Percentiles rank a stretch among this genome's conserved stretches.
These are phyloP conservation scores for Harpalus rubripes DNA, from an alignment of 2,888 invertebrate species.

Conservation along the genomic window DNA sequence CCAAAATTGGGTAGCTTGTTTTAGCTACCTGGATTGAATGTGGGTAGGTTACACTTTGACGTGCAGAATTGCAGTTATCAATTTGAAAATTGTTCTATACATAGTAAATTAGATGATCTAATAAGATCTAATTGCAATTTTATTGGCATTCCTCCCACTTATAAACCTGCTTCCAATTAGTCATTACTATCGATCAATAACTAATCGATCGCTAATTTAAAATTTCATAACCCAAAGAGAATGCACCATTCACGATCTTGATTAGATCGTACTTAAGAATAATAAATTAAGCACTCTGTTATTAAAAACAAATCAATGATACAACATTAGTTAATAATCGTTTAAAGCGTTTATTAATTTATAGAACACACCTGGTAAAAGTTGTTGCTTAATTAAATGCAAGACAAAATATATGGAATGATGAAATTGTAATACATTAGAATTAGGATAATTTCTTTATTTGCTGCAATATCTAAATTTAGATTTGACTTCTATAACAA, in stretches of 20 bases:
- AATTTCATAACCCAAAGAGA: constrained; percentile 51
- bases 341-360: constrained; percentile 12
- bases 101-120: background rate
- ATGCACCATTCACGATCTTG: constrained; percentile 39
- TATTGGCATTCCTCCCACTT: constrained; percentile 33
- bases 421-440: background rate
- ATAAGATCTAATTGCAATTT: constrained; percentile 23
- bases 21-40: background rate
- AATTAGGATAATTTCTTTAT: background rate
- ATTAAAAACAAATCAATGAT: constrained; percentile 28
- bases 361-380: constrained; percentile 1
- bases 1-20: background rate
- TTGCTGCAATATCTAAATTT: background rate
- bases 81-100: background rate
- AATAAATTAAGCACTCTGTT: constrained; percentile 36
- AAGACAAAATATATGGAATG: background rate
- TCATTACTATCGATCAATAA: constrained; percentile 23
- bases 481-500: background rate
- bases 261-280: constrained; percentile 41
- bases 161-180: constrained; percentile 38
- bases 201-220: constrained; percentile 51
- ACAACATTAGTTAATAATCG: constrained; percentile 47
- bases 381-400: background rate
- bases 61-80: background rate
- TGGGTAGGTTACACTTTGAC: background rate